These are phyloP conservation scores for Parelbella ahira DNA, from an alignment of 2,888 invertebrate genomes.

Conservation along the genomic window DNA sequence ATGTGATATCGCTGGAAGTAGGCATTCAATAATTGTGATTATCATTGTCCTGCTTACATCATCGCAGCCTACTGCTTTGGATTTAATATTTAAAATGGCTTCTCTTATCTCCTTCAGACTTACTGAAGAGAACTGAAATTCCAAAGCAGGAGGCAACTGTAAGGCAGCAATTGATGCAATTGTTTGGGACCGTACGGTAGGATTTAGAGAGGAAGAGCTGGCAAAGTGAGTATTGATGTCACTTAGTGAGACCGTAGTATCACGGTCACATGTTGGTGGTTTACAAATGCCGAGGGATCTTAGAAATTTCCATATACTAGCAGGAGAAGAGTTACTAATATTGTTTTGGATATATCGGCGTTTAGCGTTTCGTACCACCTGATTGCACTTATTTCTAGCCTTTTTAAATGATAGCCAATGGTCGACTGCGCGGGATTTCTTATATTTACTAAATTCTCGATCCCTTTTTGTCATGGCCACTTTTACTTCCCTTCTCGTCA, in stretches of 20 bases:
- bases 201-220: not conserved
- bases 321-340: slow-evolving; percentile 8
- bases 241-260: not conserved
- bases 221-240: not conserved
- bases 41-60: not conserved
- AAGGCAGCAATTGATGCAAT: not conserved
- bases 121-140: not conserved
- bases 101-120: not conserved
- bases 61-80: not conserved
- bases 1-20: no score
- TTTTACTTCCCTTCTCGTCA: not conserved
- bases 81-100: not conserved
- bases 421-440: not conserved
- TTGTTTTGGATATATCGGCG: slow-evolving; percentile 5
- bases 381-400: not conserved
- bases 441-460: slow-evolving; percentile 1
- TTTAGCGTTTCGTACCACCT: not conserved
- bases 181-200: not conserved
- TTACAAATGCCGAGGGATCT: slow-evolving; percentile 2
- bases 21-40: not conserved
- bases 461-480: slow-evolving; percentile 1
- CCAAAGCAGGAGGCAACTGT: not conserved
- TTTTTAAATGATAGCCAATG: slow-evolving; percentile 1
- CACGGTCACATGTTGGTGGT: not conserved
- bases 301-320: slow-evolving; percentile 9